Evolutionary conservation across 2,797 vertebrate genomes (phyloP), one percentile per base, ranked within the genome.

Genomic region (Acropternis orthonyx): DNA sequence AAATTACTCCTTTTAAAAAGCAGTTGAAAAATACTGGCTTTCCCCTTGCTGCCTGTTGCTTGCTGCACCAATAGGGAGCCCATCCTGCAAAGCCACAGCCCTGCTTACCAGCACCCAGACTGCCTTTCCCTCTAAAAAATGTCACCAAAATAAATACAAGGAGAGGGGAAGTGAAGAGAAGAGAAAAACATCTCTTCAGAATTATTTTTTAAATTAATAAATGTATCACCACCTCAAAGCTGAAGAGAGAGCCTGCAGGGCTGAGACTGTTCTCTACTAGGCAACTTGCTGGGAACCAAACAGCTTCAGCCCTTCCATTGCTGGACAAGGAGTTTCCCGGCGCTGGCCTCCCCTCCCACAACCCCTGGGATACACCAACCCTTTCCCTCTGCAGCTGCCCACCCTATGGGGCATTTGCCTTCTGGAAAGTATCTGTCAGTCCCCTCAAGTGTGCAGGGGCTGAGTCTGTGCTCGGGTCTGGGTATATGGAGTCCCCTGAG

Each of bases 1-100:
- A 97, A 94, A 85, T 43, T 2, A 82, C 89, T 94, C 24, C 30
- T 84, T 74, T 92, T 54, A 48, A 85, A 92, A 92, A 73, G 65
- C 72, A 46, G 69, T 56, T 55, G 88, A 85, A 95, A 96, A 93
- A 86, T 20, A 91, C 14, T 83, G 52, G 56, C 73, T 79, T 61
- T 51, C 49, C 79, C 46, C 5, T 26, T 23, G 8, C 44, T 0
- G 58, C 61, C 54, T 49, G 68, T 56, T 0, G 3, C 41, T 81
- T 2, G 39, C 71, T 62, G 61, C 1, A 18, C 36, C 0, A 0
- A 67, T 54, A 22, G 77, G 30, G 51, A 63, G 36, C 89, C 63
- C 24, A 6, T 91, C 52, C 75, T 71, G 30, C 83, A 36, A 74
- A 59, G 11, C n/a, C 56, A 5, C 58, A 54, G 88, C 55, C 23